Percentiles rank a stretch among this genome's conserved stretches.
These are phyloP conservation scores for Acleris laterana DNA, from an alignment of 2,888 invertebrate genomes.

Conservation along the genomic window DNA sequence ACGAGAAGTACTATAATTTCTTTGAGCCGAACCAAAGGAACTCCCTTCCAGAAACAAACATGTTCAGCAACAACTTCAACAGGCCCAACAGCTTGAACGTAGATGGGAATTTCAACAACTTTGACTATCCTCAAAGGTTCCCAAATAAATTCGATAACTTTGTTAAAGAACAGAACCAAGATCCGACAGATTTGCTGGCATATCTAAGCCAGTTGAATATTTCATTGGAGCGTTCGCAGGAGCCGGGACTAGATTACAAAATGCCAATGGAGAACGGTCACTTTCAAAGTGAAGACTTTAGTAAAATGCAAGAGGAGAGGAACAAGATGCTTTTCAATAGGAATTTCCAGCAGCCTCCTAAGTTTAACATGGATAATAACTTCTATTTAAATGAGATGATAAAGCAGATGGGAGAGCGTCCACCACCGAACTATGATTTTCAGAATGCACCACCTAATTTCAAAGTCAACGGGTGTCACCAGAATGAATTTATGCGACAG, in stretches of 20 bases:
- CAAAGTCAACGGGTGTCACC: conserved; percentile 71
- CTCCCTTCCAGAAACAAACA: conserved; percentile 70
- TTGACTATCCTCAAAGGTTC: conserved; percentile 60
- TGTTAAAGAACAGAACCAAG: conserved; percentile 64
- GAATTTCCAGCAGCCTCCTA: conserved; percentile 62
- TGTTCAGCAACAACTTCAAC: conserved; percentile 65
- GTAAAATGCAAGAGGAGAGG: conserved; percentile 63
- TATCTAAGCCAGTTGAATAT: conserved; percentile 71
- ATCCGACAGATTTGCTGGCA: conserved; percentile 63
- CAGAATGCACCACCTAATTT: conserved; percentile 62
- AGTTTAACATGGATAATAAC: conserved; percentile 61
- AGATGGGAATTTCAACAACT: conserved; percentile 61
- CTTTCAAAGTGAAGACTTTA: conserved; percentile 64
- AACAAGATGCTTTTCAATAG: conserved; percentile 68
- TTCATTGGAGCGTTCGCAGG: conserved; percentile 59
- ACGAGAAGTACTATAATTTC: conserved; percentile 75
- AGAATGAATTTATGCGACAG: conserved; percentile 69
- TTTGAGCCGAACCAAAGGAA: conserved; percentile 79
- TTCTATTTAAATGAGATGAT: conserved; percentile 66
- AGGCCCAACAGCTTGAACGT: conserved; percentile 74
- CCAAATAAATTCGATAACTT: conserved; percentile 62
- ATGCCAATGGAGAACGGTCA: conserved; percentile 69
- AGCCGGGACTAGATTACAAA: conserved; percentile 67
- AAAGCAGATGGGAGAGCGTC: conserved; percentile 61
- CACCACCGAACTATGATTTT: conserved; percentile 67